A percentile compares a stretch with the other conserved stretches of the same genome.
Evolutionary conservation across 2,888 invertebrate species (phyloP).

Genomic region (Sisyra terminalis): DNA sequence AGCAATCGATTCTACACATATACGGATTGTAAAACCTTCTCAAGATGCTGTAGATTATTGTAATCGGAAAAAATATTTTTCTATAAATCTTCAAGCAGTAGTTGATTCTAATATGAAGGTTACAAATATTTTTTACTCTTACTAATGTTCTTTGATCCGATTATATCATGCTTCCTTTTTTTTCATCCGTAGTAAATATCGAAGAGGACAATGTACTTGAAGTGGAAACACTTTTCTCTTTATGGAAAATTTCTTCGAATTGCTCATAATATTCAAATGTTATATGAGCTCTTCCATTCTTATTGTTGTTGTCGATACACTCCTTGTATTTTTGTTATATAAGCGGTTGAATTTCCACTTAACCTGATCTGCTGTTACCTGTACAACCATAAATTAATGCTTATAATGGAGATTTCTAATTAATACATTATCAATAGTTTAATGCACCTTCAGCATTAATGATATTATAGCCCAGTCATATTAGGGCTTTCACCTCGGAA

Average conservation of each 20-base stretch:
- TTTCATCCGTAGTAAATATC: too few species aligned
- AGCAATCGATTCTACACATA: conserved; percentile 10
- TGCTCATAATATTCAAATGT: neutral
- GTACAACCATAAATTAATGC: neutral
- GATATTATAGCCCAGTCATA: too few species aligned
- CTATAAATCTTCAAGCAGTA: conserved; percentile 10
- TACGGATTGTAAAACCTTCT: conserved; percentile 7
- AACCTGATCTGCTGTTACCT: neutral
- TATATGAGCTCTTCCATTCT: neutral
- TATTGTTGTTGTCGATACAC: neutral
- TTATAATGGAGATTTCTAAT: too few species aligned
- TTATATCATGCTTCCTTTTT: neutral
- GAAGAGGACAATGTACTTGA: too few species aligned
- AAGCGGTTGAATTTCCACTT: conserved; percentile 1
- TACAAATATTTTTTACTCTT: neutral
- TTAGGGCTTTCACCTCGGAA: neutral
- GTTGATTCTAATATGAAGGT: conserved; percentile 6
- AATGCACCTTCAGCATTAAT: too few species aligned
- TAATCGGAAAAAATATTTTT: conserved; percentile 9
- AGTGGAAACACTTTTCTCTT: neutral
- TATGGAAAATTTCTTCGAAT: conserved; percentile 1
- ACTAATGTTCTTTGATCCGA: neutral
- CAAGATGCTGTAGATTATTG: conserved; percentile 8
- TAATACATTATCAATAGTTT: too few species aligned
- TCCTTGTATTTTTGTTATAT: neutral